Base-by-base conservation (phyloP, 2,888 invertebrate genomes). In the Blastobasis lacticolella region DNA sequence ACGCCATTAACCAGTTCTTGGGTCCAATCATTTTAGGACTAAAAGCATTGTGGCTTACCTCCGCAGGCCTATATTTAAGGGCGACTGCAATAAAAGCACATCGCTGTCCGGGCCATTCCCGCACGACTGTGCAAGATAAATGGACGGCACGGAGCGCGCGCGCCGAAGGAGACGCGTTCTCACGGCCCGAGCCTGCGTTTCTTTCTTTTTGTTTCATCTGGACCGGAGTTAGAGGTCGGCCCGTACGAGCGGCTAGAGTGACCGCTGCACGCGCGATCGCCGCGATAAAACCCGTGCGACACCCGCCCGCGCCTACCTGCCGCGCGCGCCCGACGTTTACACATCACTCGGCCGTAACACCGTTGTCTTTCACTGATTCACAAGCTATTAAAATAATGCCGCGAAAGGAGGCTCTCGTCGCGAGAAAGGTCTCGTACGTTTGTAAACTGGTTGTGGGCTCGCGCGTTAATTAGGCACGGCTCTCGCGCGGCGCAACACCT, bases 91-190 rank as follows among this genome's bases (percentile, higher is more conserved):
- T 86, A 88, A 86, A 84, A 87, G 80, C 79, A 86, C 81, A 78
- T 79, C 75, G 77, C 73, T 77, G 77, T 73, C 78, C 80, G 75
- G 74, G 75, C 78, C 83, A 82, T 82, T 82, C 85, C 80, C 81
- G 81, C 87, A 87, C 87, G 87, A 87, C 85, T 76, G 78, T 85
- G 76, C 78, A 81, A 85, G 86, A 87, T 88, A 87, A 88, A 88
- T 86, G 86, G 80, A 75, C 73, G 79, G 75, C 68, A 67, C 71
- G 68, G 67, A 66, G 69, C 71, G 60, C 57, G 69, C 64, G 69
- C 75, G 71, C 64, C 71, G 69, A 69, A 75, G 78, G 78, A 81
- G 83, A 79, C 80, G 78, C 79, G 83, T 86, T 87, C 87, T 87
- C 87, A 87, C 87, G 87, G 86, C 85, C 86, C 85, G 84, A 80